Conservation (phyloP, 2,797 vertebrate species). For the Phaenicophaeus curvirostris region DNA sequence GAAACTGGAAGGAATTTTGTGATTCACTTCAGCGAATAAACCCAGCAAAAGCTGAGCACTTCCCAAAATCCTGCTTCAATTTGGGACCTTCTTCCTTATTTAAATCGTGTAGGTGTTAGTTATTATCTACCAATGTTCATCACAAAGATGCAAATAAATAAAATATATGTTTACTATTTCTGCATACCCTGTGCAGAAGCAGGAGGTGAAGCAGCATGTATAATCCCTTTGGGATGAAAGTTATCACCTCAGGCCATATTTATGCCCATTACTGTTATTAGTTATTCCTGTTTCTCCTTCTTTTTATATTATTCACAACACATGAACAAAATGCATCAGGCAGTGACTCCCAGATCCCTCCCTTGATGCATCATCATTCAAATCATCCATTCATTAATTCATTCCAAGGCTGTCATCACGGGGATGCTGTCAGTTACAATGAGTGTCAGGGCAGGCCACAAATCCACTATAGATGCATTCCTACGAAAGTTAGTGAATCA, state of each 20-base stretch:
- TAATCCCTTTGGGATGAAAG: not conserved
- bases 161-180: not conserved
- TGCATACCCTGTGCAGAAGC: not conserved
- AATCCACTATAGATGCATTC: not conserved
- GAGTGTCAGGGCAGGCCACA: not conserved
- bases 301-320: not conserved
- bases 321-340: not conserved
- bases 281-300: not conserved
- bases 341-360: not conserved
- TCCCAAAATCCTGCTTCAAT: not conserved
- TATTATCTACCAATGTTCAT: not conserved
- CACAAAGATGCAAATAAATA: not conserved
- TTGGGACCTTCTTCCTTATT: not conserved
- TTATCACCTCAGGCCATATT: not conserved
- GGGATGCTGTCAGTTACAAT: not conserved
- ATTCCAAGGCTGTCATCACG: not conserved
- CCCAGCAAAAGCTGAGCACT: not conserved
- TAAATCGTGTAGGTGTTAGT: not conserved
- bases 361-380: not conserved
- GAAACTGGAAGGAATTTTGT: not conserved
- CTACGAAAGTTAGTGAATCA: not conserved
- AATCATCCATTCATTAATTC: not conserved
- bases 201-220: not conserved
- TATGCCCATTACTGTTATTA: not conserved
- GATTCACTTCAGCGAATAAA: not conserved